Base-by-base conservation (phyloP, 2,113 vertebrate genomes). In the Nyctereutes procyonoides region DNA sequence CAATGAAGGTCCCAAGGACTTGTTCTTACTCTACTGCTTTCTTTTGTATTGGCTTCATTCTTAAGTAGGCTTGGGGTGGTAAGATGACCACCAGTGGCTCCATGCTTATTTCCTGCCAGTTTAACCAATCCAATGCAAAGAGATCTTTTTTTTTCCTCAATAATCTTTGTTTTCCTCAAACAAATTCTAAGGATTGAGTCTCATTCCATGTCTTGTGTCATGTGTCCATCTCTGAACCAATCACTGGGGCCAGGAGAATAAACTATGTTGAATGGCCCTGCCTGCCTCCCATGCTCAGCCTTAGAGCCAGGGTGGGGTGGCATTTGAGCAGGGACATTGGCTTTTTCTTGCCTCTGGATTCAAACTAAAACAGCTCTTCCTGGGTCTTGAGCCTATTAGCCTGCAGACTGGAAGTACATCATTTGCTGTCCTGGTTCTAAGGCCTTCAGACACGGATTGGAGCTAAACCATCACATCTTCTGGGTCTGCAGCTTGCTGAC, bases 161-260 rank as follows among this genome's bases (percentile, higher is more conserved):
- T 71, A 79, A 90, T 89, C 69, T n/a, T n/a, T n/a, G n/a, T n/a
- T n/a, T n/a, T n/a, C n/a, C n/a, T 38, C 20, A 77, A 82, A 83
- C 20, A n/a, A 77, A 79, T 84, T 67, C 62, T 43, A 28, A 55
- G 53, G 60, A 69, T 3, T n/a, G 67, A 77, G 32, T 85, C 53
- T 93, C 30, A 67, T 65, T 38, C 58, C 38, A 26, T 15, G 53
- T 32, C 19, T 53, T 8, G 32, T 15, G 22, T 60, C 69, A 48
- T 4, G 73, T 53, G n/a, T 55, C 30, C 35, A 30, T 38, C 58
- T 51, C 30, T 51, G 35, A 73, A 20, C 43, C 63, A 28, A 55
- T 81, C 26, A 8, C 74, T 3, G 56, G 88, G 35, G 9, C 8
- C 74, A 35, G 32, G 28, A 38, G 20, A 63, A 82, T 63, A 65